These are phyloP conservation scores for Leucophenga montana DNA, from an alignment of 2,888 invertebrate genomes.

Conservation along the genomic window DNA sequence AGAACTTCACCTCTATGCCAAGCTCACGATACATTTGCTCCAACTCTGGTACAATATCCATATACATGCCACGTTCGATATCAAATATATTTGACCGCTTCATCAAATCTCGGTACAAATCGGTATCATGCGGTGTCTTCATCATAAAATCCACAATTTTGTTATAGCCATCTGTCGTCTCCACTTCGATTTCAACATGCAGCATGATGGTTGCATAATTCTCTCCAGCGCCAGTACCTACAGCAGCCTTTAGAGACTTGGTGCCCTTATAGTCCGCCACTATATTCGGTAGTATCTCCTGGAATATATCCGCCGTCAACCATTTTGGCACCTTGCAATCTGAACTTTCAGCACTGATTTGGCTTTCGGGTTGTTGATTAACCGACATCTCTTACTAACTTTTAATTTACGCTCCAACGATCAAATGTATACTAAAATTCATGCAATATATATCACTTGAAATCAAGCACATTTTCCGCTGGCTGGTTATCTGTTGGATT, in stretches of 20 bases:
- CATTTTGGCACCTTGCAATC: constrained; percentile 42
- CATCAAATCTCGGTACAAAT: constrained; percentile 48
- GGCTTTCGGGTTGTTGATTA: not conserved
- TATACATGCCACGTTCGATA: constrained; percentile 57
- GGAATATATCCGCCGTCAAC: constrained; percentile 46
- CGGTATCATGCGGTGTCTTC: constrained; percentile 49
- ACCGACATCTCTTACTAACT: not conserved
- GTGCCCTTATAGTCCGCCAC: constrained; percentile 39
- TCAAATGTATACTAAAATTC: too few relatives aligned
- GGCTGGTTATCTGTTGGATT: too few relatives aligned
- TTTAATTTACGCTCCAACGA: not conserved
- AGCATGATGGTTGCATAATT: constrained; percentile 68
- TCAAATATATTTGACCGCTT: constrained; percentile 54
- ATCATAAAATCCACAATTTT: constrained; percentile 46
- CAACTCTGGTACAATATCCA: constrained; percentile 54
- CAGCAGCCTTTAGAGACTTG: constrained; percentile 42
- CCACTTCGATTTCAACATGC: constrained; percentile 55
- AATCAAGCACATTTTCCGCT: not conserved
- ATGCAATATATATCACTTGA: not conserved
- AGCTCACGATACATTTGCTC: constrained; percentile 51
- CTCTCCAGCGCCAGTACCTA: constrained; percentile 60
- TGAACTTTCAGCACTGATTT: too few relatives aligned
- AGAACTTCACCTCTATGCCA: constrained; percentile 47
- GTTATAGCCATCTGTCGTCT: constrained; percentile 36
- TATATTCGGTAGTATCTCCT: constrained; percentile 42